A percentile compares a stretch with the other conserved stretches of the same genome.
Conservation (phyloP, 2,797 vertebrate species). For the Phrynocephalus guinanensis region DNA sequence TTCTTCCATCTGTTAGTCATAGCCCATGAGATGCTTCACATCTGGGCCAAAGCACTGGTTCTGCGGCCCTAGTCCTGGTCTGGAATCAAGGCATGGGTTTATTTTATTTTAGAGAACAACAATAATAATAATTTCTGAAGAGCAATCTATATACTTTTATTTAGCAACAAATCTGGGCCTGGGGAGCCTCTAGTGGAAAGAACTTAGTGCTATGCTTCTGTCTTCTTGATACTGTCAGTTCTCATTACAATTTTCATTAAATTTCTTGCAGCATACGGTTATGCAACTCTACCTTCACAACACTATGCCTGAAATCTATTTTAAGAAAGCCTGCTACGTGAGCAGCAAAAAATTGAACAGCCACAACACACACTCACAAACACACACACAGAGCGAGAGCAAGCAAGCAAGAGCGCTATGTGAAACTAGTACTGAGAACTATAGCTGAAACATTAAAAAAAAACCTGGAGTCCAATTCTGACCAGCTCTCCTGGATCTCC, state of each 20-base stretch:
- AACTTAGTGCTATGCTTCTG: not conserved
- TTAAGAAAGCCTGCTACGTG: slow-evolving; percentile 26
- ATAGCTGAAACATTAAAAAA: not conserved
- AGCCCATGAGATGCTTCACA: not conserved
- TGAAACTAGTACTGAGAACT: not conserved
- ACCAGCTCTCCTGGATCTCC: not conserved
- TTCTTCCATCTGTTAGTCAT: not conserved
- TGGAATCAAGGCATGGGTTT: not conserved
- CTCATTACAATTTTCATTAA: slow-evolving; percentile 24
- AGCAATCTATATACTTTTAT: not conserved
- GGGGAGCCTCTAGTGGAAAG: not conserved
- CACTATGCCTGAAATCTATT: slow-evolving; percentile 43
- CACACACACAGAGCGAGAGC: too few species aligned
- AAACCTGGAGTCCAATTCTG: not conserved
- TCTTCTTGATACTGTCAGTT: slow-evolving; percentile 24
- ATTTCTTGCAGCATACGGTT: not conserved
- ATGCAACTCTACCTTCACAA: not conserved
- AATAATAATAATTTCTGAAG: not conserved
- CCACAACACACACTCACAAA: not conserved
- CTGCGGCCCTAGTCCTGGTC: not conserved
- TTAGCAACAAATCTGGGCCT: slow-evolving; percentile 11
- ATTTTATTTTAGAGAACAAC: slow-evolving; percentile 10
- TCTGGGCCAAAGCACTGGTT: not conserved
- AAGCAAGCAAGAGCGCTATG: too few species aligned
- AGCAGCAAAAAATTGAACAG: slow-evolving; percentile 21